phyloP scores from a whole-genome alignment of 2,888 invertebrate genomes.

The Sinodicranocentrus sp. region DNA sequence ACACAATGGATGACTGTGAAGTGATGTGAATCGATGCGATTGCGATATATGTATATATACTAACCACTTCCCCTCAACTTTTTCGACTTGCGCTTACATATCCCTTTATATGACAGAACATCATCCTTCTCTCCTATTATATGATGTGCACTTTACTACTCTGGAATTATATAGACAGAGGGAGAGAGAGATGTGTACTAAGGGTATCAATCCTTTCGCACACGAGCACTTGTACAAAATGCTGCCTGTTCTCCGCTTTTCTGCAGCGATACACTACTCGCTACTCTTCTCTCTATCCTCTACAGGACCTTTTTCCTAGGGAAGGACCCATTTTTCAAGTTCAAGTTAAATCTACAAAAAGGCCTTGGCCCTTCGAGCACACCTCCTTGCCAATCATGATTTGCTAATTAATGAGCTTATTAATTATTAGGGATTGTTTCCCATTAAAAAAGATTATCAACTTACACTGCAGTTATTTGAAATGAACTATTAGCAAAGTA shows the following conservation, averaged over 20 bases:
- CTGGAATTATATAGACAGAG: too few relatives aligned
- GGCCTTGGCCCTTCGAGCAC: conserved; percentile 48
- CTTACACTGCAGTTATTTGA: too few relatives aligned
- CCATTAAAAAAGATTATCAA: neutral
- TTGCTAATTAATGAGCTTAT: neutral
- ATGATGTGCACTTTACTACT: too few relatives aligned
- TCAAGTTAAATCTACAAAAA: conserved; percentile 49
- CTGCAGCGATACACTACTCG: neutral
- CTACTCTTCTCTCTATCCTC: neutral
- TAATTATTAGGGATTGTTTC: neutral
- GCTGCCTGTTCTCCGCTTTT: neutral
- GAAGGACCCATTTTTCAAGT: conserved; percentile 54
- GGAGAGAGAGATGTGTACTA: too few relatives aligned
- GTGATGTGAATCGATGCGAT: conserved; percentile 30
- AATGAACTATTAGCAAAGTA: too few relatives aligned
- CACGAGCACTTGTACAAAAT: neutral
- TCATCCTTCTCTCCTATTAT: neutral
- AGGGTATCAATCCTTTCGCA: neutral
- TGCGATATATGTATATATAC: neutral
- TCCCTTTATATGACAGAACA: neutral
- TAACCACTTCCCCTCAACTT: conserved; percentile 12
- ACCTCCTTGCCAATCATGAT: neutral
- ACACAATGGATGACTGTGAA: conserved; percentile 20
- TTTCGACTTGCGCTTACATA: neutral
- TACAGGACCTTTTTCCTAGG: neutral